Base-by-base conservation (phyloP, 2,888 invertebrate species). In the Hyposoter didymator region DNA sequence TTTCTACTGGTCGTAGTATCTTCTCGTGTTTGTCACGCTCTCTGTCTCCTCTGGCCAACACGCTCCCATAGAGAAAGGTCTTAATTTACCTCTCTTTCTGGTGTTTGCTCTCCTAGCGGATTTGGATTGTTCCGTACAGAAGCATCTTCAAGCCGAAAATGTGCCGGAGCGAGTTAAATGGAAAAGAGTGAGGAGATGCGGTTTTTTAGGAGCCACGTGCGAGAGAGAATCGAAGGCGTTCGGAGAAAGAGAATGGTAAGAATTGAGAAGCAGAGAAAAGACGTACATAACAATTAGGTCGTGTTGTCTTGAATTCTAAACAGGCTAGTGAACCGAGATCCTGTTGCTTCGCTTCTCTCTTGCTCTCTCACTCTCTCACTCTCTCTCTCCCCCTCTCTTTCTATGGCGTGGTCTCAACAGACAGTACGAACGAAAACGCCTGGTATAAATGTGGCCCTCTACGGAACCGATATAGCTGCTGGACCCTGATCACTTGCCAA, bases 231-330 rank as follows among this genome's bases (percentile, higher is more conserved):
- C 82, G 84, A 75, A 74, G 67, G 67, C 70, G 66, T 74, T 74
- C 35, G 78, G 75, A 72, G 72, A 81, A 70, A 64, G 82, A 85
- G 84, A 62, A 81, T 78, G 84, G 78, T 82, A 85, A 75, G 84
- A 83, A 84, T 84, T 55, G 52, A 85, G 78, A 69, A 74, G 74
- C 78, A 73, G 80, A 79, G 72, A 66, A 64, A 78, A 85, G 90
- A 90, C 89, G 91, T 92, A 91, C 92, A 91, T 93, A 93, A 93
- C 93, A 93, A 93, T 93, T 93, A 93, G 93, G 92, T 93, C 93
- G 93, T 90, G 93, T 92, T 92, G 93, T 92, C 92, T 92, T 93
- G 93, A 93, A 93, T 93, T 93, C 93, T 93, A 93, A 93, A 90
- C 92, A 93, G 93, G 93, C 92, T 93, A 92, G 92, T 93, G 93